Conservation (phyloP, 2,888 invertebrate species). For the Hirudinaria manillensis region DNA sequence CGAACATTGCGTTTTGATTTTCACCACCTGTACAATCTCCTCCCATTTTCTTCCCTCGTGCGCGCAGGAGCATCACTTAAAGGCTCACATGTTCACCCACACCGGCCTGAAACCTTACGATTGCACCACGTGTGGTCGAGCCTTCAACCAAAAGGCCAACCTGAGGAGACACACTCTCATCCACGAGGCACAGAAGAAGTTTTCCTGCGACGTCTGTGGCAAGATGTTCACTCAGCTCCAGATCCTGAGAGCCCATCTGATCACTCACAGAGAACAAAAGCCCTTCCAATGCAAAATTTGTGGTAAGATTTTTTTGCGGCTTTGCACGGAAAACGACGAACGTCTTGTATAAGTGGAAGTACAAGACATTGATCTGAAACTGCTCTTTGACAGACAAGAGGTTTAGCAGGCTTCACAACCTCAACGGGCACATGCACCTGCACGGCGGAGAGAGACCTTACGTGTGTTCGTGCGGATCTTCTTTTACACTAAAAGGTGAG, state of each 20-base stretch:
- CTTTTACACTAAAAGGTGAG: slow-evolving; percentile 54
- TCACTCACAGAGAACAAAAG: slow-evolving; percentile 53
- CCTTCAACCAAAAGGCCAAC: slow-evolving; percentile 55
- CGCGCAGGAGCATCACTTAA: slow-evolving; percentile 52
- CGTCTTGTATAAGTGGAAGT: background rate
- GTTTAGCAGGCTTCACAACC: slow-evolving; percentile 53
- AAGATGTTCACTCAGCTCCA: slow-evolving; percentile 54
- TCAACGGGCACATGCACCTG: slow-evolving; percentile 55
- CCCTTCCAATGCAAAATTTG: slow-evolving; percentile 53
- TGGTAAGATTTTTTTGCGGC: slow-evolving; percentile 43
- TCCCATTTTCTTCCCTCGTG: too few relatives aligned
- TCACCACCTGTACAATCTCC: too few relatives aligned
- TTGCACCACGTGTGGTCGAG: slow-evolving; percentile 49
- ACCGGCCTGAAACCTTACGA: slow-evolving; percentile 51
- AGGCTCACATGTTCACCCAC: slow-evolving; percentile 54
- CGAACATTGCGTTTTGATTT: too few relatives aligned
- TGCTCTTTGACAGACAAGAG: slow-evolving; percentile 47
- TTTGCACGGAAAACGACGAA: background rate
- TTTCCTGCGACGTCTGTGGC: slow-evolving; percentile 51
- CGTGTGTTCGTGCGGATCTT: slow-evolving; percentile 53
- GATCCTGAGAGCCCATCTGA: slow-evolving; percentile 54
- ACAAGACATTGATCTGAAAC: background rate
- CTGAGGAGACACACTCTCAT: slow-evolving; percentile 53
- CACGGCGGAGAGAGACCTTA: slow-evolving; percentile 53
- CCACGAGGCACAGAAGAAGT: slow-evolving; percentile 50